A percentile compares a stretch with the other conserved stretches of the same genome.
Evolutionary conservation across 2,888 invertebrate species (phyloP).

Genomic region (Nasonia oneida): DNA sequence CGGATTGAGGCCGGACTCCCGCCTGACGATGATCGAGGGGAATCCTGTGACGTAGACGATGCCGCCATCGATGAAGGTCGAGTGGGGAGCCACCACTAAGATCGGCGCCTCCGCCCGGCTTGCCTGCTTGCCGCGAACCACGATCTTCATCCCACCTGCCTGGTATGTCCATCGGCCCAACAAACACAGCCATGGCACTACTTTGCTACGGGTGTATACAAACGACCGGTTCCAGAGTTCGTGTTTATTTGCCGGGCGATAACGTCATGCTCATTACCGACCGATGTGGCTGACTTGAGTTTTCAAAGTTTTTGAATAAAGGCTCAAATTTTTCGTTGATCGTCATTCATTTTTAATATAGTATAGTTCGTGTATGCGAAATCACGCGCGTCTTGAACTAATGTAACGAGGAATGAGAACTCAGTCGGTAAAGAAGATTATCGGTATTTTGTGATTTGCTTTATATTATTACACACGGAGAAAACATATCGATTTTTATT

Average conservation of each 20-base stretch:
- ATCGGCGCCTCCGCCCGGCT: slow-evolving; percentile 90
- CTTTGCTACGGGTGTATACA: slow-evolving; percentile 71
- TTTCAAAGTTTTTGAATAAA: too few species aligned
- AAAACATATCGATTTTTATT: not conserved
- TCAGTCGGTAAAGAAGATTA: not conserved
- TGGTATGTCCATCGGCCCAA: slow-evolving; percentile 88
- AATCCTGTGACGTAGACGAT: slow-evolving; percentile 90
- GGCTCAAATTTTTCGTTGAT: too few species aligned
- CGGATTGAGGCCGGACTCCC: slow-evolving; percentile 89
- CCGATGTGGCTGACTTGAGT: too few species aligned
- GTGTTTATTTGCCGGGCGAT: too few species aligned
- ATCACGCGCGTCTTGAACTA: too few species aligned
- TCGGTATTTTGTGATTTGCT: not conserved
- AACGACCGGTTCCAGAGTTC: not conserved
- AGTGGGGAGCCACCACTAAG: slow-evolving; percentile 92
- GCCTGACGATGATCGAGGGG: slow-evolving; percentile 91
- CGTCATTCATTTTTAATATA: too few species aligned
- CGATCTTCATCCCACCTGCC: slow-evolving; percentile 89
- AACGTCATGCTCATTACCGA: too few species aligned
- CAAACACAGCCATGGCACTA: slow-evolving; percentile 85
- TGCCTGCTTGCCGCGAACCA: slow-evolving; percentile 88
- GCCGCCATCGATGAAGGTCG: slow-evolving; percentile 93
- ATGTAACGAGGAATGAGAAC: not conserved
- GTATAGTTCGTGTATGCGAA: too few species aligned
- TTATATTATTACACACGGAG: too few species aligned